Base-by-base conservation (phyloP, 2,113 vertebrate species). In the Silurus asotus region DNA sequence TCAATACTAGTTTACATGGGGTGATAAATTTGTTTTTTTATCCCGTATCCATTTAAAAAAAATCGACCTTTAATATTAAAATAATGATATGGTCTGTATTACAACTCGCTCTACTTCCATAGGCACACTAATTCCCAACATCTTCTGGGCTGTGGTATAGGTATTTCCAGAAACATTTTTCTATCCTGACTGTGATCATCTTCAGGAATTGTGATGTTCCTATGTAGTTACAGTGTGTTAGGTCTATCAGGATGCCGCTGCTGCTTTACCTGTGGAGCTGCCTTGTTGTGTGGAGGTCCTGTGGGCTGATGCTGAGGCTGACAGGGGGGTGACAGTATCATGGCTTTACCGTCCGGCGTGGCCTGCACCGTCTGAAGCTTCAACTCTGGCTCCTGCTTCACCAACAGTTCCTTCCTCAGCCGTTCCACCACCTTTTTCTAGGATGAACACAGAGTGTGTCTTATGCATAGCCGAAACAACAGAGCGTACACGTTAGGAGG, bases 351-450 rank as follows among this genome's bases (percentile, higher is more conserved):
- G 15, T 88, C 88, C 4, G 58, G 20, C 0, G 20, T 37, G 51
- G 92, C 86, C 85, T 92, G 92, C 88, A 94, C 89, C 5, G n/a
- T 79, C 89, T 93, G 93, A 69, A 92, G 88, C 86, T 95, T 95
- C 10, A 91, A 45, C 83, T 95, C 95, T 0, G 94, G 94, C 88
- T 95, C 94, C 91, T 95, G 94, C 87, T 95, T 96, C 90, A 95
- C 93, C 90, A 96, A 58, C 85, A 96, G 89, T 88, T 96, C 95
- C 86, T 96, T 96, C 86, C 95, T 93, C 91, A 96, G 88, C 93
- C 95, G 95, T 91, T 96, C 95, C 90, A 96, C 95, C 88, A 95
- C 95, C 88, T 95, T 95, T 93, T 96, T 96, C 95, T 96, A 59
- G 56, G 20, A 77, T 17, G 58, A 5, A 23, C 49, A 64, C 37